A percentile compares a stretch with the other conserved stretches of the same genome.
phyloP scores from a whole-genome alignment of 2,797 vertebrate genomes.

The Intellagama lesueurii region DNA sequence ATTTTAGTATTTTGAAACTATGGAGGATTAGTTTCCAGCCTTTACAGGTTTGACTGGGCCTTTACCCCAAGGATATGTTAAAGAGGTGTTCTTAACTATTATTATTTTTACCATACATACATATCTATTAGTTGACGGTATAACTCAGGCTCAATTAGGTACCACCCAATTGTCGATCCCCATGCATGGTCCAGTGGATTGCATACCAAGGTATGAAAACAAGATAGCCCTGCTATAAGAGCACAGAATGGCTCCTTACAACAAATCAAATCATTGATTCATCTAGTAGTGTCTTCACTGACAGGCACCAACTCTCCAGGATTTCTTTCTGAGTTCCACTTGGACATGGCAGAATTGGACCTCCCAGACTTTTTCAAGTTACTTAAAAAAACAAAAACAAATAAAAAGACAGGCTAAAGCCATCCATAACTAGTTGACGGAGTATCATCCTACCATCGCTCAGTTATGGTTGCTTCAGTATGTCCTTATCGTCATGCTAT shows the following conservation, averaged over 20 bases:
- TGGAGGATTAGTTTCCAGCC: neutral
- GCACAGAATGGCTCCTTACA: neutral
- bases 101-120: too few species aligned
- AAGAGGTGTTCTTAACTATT: neutral
- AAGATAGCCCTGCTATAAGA: neutral
- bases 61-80: neutral
- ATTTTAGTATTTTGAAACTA: neutral
- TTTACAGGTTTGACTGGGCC: neutral
- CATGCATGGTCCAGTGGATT: neutral
- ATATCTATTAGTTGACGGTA: neutral
- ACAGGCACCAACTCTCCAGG: too few species aligned
- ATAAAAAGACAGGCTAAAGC: too few species aligned
- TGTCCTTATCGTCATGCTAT: neutral
- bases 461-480: neutral
- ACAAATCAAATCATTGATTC: too few species aligned
- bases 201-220: neutral
- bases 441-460: neutral
- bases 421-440: too few species aligned
- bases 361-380: too few species aligned
- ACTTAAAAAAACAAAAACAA: too few species aligned
- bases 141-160: too few species aligned
- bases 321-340: too few species aligned
- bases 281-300: too few species aligned
- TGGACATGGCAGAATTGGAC: too few species aligned
- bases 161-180: neutral